Base-by-base conservation (phyloP, 2,113 vertebrate species). In the Zosterops lateralis region DNA sequence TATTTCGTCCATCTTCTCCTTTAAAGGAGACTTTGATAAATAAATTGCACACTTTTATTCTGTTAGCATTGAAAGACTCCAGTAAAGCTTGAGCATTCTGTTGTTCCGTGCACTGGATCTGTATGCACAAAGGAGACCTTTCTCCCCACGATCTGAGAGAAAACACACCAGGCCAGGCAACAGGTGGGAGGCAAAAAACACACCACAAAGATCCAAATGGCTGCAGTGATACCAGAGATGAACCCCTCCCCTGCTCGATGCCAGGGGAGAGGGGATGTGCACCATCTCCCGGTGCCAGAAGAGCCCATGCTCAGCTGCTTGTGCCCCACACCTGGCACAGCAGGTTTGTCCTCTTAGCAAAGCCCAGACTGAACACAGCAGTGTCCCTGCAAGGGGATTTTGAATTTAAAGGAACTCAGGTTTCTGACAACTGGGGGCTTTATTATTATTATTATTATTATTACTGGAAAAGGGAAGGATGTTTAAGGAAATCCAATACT, bases 11-110 rank as follows among this genome's bases (percentile, higher is more conserved):
- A 61, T 84, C 54, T 58, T 34, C 26, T 83, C 66, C 51, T 87
- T 93, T 84, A 84, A 83, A 90, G 62, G 40, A 84, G 57, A 40
- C 68, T 73, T 91, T 84, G 87, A 83, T 86, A 89, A 89, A 94
- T 71, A 77, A 96, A 87, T 45, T 24, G 38, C 48, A 3, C 70
- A 21, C 42, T 87, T 91, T 85, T 92, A 94, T 90, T 93, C 36
- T 0, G 4, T 86, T 90, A 92, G 61, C 57, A 80, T 65, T 2
- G 19, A 90, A 81, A 68, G 29, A 12, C 16, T 19, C n/a, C 26
- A 17, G 73, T 29, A 65, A 40, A 80, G 48, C 72, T 50, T 10
- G 40, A 58, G 48, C 48, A 66, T 56, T 47, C 42, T 61, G 17
- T 44, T 80, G 64, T 2, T 3, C 56, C 8, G 28, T 70, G 42